Evolutionary conservation across 2,888 invertebrate genomes (phyloP).

Genomic region (Diplazon laetatorius): DNA sequence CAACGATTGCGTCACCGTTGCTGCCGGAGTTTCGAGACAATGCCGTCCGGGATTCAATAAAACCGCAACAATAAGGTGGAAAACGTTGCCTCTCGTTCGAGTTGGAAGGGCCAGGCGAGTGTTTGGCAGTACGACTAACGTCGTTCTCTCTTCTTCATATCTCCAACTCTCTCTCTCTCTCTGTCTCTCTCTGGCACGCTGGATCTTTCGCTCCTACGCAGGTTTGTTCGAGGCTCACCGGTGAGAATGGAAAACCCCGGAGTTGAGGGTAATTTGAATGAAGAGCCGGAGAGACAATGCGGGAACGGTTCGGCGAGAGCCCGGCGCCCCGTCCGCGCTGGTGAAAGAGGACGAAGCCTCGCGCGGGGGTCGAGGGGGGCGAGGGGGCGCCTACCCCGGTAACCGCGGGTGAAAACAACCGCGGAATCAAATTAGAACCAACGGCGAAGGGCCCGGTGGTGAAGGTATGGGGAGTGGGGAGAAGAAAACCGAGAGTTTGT

Average conservation of each 20-base stretch:
- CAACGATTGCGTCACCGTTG: conserved; percentile 69
- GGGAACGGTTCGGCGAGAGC: conserved; percentile 60
- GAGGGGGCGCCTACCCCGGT: conserved; percentile 20
- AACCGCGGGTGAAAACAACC: conserved; percentile 80
- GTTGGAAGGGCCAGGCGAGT: background rate
- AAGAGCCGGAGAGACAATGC: conserved; percentile 82
- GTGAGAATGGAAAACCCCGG: conserved; percentile 76
- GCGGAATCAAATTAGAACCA: conserved; percentile 81
- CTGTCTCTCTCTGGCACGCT: conserved; percentile 9
- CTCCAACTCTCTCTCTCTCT: too few relatives aligned
- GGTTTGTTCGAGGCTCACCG: conserved; percentile 50
- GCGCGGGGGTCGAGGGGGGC: too few relatives aligned
- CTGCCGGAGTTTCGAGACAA: conserved; percentile 77
- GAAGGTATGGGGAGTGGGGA: conserved; percentile 3
- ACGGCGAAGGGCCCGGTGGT: conserved; percentile 55
- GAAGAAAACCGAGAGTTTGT: conserved; percentile 70
- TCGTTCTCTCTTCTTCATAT: too few relatives aligned
- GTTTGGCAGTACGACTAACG: background rate
- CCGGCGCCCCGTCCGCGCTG: conserved; percentile 53
- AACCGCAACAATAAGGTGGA: conserved; percentile 81
- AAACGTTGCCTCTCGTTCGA: conserved; percentile 66
- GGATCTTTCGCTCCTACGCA: conserved; percentile 42
- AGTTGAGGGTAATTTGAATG: conserved; percentile 81
- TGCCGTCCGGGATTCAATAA: conserved; percentile 81
- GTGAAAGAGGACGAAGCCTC: conserved; percentile 41